These are phyloP conservation scores for Brachionus paranguensis DNA, from an alignment of 1,140 invertebrate genomes.

Conservation along the genomic window DNA sequence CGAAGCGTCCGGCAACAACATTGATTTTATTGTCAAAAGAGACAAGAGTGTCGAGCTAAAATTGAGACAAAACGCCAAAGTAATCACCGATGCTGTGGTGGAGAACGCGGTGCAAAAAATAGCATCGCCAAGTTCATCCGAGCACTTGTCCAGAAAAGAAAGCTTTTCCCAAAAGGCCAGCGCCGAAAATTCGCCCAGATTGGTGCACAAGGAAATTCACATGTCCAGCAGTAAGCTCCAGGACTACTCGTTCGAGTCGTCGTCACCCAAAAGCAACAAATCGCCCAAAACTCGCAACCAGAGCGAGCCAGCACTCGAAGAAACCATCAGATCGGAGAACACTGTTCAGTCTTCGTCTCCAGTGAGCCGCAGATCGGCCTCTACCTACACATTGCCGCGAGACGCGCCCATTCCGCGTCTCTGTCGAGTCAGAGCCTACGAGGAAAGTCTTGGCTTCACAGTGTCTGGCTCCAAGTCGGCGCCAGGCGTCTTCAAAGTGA, in stretches of 20 bases:
- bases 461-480: slow-evolving; percentile 28
- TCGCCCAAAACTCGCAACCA: slow-evolving; percentile 7
- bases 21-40: slow-evolving; percentile 11
- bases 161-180: not conserved
- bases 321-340: not conserved
- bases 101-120: not conserved
- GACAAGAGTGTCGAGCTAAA: not conserved
- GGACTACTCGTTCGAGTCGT: not conserved
- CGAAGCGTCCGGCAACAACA: not conserved
- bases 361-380: not conserved
- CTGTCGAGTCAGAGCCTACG: slow-evolving; percentile 34
- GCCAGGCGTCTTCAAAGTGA: slow-evolving; percentile 16
- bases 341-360: not conserved
- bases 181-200: not conserved
- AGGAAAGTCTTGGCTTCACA: slow-evolving; percentile 32
- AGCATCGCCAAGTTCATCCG: not conserved
- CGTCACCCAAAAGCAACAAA: not conserved
- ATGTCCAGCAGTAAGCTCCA: slow-evolving; percentile 30
- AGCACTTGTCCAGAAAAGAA: slow-evolving; percentile 26
- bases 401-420: slow-evolving; percentile 30
- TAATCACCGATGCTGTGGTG: not conserved
- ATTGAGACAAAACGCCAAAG: not conserved
- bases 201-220: not conserved
- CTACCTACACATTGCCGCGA: not conserved
- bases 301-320: slow-evolving; percentile 11